Evolutionary conservation across 2,888 invertebrate genomes (phyloP), one percentile per base, ranked within the genome.

Genomic region (Temnothorax ravouxi): DNA sequence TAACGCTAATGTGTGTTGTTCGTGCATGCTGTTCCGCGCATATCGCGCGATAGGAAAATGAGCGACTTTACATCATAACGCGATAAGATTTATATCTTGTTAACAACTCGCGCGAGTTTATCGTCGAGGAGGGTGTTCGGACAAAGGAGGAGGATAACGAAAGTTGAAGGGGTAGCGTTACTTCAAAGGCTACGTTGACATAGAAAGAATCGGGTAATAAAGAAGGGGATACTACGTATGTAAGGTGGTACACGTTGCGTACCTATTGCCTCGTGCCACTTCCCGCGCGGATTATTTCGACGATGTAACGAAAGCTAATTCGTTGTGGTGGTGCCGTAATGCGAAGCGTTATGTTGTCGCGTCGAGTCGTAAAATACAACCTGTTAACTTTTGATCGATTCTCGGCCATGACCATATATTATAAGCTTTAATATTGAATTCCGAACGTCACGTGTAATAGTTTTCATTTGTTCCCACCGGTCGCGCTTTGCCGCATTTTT

Each of bases 371-470:
- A 91, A 93, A 92, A 91, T 88, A 90, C 91, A 89, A 92, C 91
- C 91, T 91, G 93, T 93, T 93, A 93, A 92, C 92, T 92, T 89
- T 90, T 92, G 93, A 93, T 93, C 92, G 93, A 93, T 92, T 92
- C 91, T 82, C 87, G 80, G 83, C 86, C 87, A 38, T 84, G 87
- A 89, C 86, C 89, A 89, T 93, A 92, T 91, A 92, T 93, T 93
- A 92, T 90, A 88, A 91, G 90, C 89, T 91, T 88, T 89, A 90
- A 92, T 93, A 92, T 92, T 92, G 92, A 93, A 93, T 93, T 93
- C 91, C 91, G 89, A 87, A 90, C 90, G 92, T 91, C 92, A 89
- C 86, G 88, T 91, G 91, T 91, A 91, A 75, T 81, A 91, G 88
- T 91, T 91, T 91, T 87, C 88, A 90, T 89, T 91, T 88, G 88